A percentile compares a stretch with the other conserved stretches of the same genome.
These are phyloP conservation scores for Crotalus viridis DNA, from an alignment of 2,113 vertebrate genomes.

Conservation along the genomic window DNA sequence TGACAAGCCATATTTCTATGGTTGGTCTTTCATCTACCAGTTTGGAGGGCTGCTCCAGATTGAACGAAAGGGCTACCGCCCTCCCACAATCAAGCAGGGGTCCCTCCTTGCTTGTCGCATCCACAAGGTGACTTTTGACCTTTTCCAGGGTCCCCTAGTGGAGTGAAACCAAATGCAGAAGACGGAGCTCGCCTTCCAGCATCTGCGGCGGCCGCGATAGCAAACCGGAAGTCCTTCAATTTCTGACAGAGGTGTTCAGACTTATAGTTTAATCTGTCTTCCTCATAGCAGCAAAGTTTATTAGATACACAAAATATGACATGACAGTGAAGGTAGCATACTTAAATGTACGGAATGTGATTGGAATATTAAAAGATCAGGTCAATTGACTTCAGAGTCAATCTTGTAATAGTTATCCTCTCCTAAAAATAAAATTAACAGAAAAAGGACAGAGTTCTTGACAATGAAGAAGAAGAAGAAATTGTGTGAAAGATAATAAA, in stretches of 20 bases:
- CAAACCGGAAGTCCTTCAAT: no score
- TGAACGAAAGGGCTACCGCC: no score
- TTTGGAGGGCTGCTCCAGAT: no score
- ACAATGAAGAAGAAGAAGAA: not conserved
- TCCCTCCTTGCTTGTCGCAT: no score
- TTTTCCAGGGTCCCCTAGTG: no score
- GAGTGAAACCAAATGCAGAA: no score
- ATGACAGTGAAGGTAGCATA: not conserved
- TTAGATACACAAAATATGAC: not conserved
- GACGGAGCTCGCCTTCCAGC: no score
- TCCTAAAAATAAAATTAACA: not conserved
- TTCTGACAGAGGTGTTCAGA: not conserved
- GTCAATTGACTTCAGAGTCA: not conserved
- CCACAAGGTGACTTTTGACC: no score
- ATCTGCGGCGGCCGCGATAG: accelerated
- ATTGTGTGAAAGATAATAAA: not conserved
- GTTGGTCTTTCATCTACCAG: no score
- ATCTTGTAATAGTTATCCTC: not conserved
- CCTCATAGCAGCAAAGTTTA: not conserved
- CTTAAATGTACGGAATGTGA: not conserved
- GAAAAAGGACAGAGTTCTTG: not conserved
- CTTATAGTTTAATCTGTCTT: not conserved
- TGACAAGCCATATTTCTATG: no score
- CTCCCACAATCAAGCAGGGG: no score
- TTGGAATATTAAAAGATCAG: not conserved